Evolutionary conservation across 2,888 invertebrate species (phyloP).

Genomic region (Machimus atricapillus): DNA sequence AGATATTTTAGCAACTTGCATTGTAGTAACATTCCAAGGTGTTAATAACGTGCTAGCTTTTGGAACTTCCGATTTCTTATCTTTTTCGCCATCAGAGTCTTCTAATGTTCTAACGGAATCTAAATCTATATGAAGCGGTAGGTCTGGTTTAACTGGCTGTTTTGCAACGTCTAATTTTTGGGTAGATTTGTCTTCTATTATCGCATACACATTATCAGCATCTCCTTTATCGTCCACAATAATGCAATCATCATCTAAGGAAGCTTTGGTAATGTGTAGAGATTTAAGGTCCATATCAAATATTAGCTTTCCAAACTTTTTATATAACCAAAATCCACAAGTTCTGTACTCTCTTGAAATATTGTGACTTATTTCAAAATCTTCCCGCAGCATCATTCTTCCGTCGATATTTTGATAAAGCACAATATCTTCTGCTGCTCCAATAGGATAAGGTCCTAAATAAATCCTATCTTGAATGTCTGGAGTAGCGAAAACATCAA

Average conservation of each 20-base stretch:
- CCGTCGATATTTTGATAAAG: constrained; percentile 59
- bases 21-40: neutral
- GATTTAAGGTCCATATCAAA: constrained; percentile 9
- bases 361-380: constrained; percentile 56
- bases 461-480: constrained; percentile 55
- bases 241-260: neutral
- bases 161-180: neutral
- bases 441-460: constrained; percentile 57
- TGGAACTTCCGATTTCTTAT: neutral
- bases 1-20: constrained; percentile 14
- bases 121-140: neutral
- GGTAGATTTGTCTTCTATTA: neutral
- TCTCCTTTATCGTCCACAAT: neutral
- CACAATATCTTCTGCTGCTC: constrained; percentile 52
- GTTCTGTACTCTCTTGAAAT: constrained; percentile 52
- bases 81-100: neutral
- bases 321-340: constrained; percentile 58
- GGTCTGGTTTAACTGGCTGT: neutral
- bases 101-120: neutral
- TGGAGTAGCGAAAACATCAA: constrained; percentile 42
- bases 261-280: neutral
- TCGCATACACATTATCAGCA: neutral
- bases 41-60: neutral
- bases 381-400: constrained; percentile 59
- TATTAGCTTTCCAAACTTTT: constrained; percentile 53